Evolutionary conservation across 2,888 invertebrate genomes (phyloP), one percentile per base, ranked within the genome.

Genomic region (Drosophila mimica): DNA sequence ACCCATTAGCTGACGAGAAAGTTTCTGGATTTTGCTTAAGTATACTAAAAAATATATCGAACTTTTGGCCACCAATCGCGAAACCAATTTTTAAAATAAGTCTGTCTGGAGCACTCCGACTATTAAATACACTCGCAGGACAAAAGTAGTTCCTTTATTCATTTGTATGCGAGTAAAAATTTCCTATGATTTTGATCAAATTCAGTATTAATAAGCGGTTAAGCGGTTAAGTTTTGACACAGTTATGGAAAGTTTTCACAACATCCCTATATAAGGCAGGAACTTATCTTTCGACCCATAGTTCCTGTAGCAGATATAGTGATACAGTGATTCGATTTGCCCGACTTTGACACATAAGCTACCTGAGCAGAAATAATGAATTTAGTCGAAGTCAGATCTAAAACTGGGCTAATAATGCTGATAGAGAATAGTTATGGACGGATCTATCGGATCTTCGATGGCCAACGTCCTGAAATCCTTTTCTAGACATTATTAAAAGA

Each of bases 1-100:
- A n/a, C 11, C 17, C 46, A 38, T 54, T 51, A 63, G 58, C 65
- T 57, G 59, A 4, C 56, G 65, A 56, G 73, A 76, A 72, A 76
- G 72, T 68, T 76, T 70, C 59, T 38, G 11, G 20, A 51, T 43
- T 40, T 28, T 52, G 36, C 11, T 40, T 30, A 5, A 67, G n/a
- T 40, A 4, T 8, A 43, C 8, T 15, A 15, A 64, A 33, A 64
- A 33, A 56, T 25, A 40, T 54, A 17, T 9, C 13, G 5, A 60
- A 25, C 56, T 20, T 31, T 5, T 17, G 34, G 38, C 20, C 0
- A 6, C 43, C 20, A 43, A 43, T 11, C 11, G 43, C 20, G n/a
- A 20, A 1, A 3, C 20, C 11, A 43, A 43, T 20, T 20, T 11
- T 20, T 11, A 3, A 11, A 43, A 20, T 11, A 43, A 43, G 20